Percentiles rank a stretch among this genome's conserved stretches.
Evolutionary conservation across 2,113 vertebrate genomes (phyloP).

Genomic region (Colinus virginianus): DNA sequence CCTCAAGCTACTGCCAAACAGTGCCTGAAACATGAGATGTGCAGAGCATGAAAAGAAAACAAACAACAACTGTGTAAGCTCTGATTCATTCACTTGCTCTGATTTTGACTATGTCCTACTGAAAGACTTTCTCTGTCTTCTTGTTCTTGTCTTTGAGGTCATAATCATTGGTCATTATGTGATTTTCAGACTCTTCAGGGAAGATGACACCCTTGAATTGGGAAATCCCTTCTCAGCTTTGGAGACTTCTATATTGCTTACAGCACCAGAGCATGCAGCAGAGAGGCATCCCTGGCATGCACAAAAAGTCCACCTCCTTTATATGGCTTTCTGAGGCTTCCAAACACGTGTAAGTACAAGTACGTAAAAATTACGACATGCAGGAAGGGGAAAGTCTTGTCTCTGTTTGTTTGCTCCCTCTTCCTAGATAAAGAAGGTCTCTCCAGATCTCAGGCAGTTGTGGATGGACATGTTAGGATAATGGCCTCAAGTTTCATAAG

Average conservation of each 20-base stretch:
- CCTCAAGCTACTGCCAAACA: not conserved
- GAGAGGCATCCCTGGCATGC: not conserved
- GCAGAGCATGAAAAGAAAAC: not conserved
- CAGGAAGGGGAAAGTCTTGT: not conserved
- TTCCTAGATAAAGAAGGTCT: not conserved
- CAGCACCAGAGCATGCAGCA: fast-evolving
- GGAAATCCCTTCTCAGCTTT: not conserved
- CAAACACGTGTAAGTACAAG: not conserved
- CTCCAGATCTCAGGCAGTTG: not conserved
- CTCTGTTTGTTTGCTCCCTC: not conserved
- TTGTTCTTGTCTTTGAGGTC: not conserved
- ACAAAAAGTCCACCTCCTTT: not conserved
- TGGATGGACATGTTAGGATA: not conserved
- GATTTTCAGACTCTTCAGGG: not conserved
- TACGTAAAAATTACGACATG: not conserved
- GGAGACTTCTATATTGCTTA: fast-evolving
- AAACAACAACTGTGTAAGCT: not conserved
- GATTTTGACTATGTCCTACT: not conserved
- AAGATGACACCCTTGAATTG: not conserved
- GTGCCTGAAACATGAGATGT: not conserved
- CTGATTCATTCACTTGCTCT: not conserved
- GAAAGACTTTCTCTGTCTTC: not conserved
- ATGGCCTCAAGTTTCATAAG: no score
- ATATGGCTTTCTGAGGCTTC: not conserved
- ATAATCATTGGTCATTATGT: fast-evolving